These are phyloP conservation scores for Pelagia noctiluca DNA, from an alignment of 30 jellyfish, hydroid and myxozoan genomes.

Conservation along the genomic window DNA sequence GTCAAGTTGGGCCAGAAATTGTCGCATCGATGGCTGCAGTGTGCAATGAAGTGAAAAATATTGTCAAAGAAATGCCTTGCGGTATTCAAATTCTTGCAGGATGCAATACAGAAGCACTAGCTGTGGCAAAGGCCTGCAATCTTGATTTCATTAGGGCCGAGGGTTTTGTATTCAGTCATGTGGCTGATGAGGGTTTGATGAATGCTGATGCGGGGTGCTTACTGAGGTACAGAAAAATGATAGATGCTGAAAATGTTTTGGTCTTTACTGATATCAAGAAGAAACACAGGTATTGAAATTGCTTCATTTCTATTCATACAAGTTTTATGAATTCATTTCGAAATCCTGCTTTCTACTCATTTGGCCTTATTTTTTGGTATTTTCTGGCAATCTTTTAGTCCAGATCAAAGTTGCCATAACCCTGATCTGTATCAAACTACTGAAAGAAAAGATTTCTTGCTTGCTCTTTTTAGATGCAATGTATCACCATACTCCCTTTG, in stretches of 20 bases:
- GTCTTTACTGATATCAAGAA: conserved; percentile 83
- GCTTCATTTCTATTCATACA: too few species aligned
- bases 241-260: conserved; percentile 78
- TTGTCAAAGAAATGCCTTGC: conserved; percentile 57
- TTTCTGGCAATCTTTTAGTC: too few species aligned
- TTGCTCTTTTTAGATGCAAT: too few species aligned
- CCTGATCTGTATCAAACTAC: too few species aligned
- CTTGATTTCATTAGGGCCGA: conserved; percentile 83
- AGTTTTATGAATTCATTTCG: too few species aligned
- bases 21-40: conserved; percentile 87
- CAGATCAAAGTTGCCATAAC: too few species aligned
- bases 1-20: conserved; percentile 88
- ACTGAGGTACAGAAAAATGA: conserved; percentile 75
- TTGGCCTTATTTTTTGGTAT: too few species aligned
- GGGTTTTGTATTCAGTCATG: conserved; percentile 85
- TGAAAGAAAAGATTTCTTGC: too few species aligned
- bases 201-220: conserved; percentile 85
- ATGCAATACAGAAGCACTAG: conserved; percentile 83
- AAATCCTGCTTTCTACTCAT: too few species aligned
- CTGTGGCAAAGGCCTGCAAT: conserved; percentile 78
- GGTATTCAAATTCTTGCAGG: conserved; percentile 92
- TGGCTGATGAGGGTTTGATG: conserved; percentile 94
- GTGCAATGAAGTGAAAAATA: conserved; percentile 43
- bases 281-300: conserved; percentile 88
- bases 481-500: too few species aligned